Evolutionary conservation across 2,888 invertebrate genomes (phyloP), one percentile per base, ranked within the genome.

Genomic region (Plagodis pulveraria): DNA sequence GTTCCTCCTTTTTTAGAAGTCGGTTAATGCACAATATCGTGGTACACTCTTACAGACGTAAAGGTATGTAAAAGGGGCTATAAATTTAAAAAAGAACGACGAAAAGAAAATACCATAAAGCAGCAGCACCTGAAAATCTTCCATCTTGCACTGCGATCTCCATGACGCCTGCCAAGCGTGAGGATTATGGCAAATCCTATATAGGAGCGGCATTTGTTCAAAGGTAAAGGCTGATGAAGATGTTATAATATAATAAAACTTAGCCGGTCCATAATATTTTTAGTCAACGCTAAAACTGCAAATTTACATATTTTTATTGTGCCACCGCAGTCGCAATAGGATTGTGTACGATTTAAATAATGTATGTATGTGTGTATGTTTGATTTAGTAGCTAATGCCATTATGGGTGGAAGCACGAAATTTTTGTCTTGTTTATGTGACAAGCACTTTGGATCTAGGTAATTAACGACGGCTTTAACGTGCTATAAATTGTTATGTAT

Each of bases 221-320:
- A 22, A 22, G 22, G 22, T 22, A 22, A 22, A 22, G 22, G 22
- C 22, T 22, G 22, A 12, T 22, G 10, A 11, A 38, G 6, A 6
- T 5, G 5, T 8, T 38, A 9, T 38, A 8, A 38, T 9, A 9
- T 38, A 0, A 38, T 2, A 1, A 38, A 38, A 9, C 9, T n/a
- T 46, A 6, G 22, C 50, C 8, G 6, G 36, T 58, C 54, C 41
- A 46, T 6, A 7, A n/a, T 10, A 5, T 50, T 6, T 1, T 46
- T n/a, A 9, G n/a, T 54, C 54, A 6, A 5, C n/a, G 54, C 22
- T 38, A 35, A 41, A 46, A 50, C 67, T 59, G 60, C 58, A 47
- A 54, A 71, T 60, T 81, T 77, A 72, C 80, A 80, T 81, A 80
- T 80, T 80, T 79, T 79, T 77, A 77, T 71, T 73, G 71, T 72